These are phyloP conservation scores for Isaurus tuberculatus DNA, from an alignment of 92 coral and sea anemone species.

Conservation along the genomic window DNA sequence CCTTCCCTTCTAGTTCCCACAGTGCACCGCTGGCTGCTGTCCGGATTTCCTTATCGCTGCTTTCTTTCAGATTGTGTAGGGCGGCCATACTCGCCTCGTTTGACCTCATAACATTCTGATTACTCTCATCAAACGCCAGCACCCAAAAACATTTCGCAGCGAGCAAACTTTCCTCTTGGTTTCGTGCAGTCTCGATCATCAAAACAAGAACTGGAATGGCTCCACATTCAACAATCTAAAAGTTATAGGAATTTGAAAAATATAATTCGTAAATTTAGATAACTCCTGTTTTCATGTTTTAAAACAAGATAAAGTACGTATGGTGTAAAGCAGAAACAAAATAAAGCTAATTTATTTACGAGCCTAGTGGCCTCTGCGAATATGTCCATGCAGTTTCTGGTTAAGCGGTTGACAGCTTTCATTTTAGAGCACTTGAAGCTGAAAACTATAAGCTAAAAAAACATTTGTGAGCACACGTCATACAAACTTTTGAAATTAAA, in stretches of 20 bases:
- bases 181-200: conserved; percentile 65
- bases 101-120: conserved; percentile 48
- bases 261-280: neutral
- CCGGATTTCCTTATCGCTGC: conserved; percentile 49
- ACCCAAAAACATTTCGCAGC: conserved; percentile 72
- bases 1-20: conserved; percentile 83
- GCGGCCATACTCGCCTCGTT: conserved; percentile 43
- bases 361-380: too few relatives aligned
- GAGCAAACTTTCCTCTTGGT: conserved; percentile 56
- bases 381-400: too few relatives aligned
- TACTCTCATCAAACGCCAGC: conserved; percentile 80
- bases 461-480: too few relatives aligned
- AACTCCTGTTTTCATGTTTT: neutral
- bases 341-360: too few relatives aligned
- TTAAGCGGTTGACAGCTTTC: too few relatives aligned
- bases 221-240: conserved; percentile 75
- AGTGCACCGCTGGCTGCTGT: conserved; percentile 77
- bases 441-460: too few relatives aligned
- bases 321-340: too few relatives aligned
- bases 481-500: too few relatives aligned
- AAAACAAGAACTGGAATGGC: conserved; percentile 71
- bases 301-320: too few relatives aligned
- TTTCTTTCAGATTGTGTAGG: conserved; percentile 59
- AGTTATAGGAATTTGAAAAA: neutral
- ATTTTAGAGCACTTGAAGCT: too few relatives aligned